These are phyloP conservation scores for Bicyclus anynana DNA, from an alignment of 1,140 invertebrate genomes.

Conservation along the genomic window DNA sequence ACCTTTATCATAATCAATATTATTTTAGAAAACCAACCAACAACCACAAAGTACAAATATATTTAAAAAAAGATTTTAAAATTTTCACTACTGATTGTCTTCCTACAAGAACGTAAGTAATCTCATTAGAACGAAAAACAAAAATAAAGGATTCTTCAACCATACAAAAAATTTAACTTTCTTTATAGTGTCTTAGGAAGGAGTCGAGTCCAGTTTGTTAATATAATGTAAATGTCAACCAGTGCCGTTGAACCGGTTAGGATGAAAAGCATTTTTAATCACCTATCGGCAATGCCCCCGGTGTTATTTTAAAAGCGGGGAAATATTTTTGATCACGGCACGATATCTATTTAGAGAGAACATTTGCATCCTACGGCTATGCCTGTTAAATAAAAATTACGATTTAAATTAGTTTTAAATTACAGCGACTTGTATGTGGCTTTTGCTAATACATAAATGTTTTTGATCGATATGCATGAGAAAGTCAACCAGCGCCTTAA, in stretches of 20 bases:
- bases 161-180: constrained; percentile 1
- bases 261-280: constrained; percentile 51
- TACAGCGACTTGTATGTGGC: not conserved
- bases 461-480: not conserved
- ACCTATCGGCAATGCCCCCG: constrained; percentile 37
- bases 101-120: too few relatives aligned
- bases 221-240: constrained; percentile 63
- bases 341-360: constrained; percentile 5
- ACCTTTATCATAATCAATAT: too few relatives aligned
- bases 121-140: too few relatives aligned
- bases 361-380: not conserved
- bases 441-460: not conserved
- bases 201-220: constrained; percentile 50
- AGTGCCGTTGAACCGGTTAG: constrained; percentile 56
- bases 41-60: too few relatives aligned
- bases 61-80: too few relatives aligned
- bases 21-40: too few relatives aligned
- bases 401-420: not conserved
- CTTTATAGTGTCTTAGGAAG: not conserved
- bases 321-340: constrained; percentile 30
- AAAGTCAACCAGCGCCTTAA: too few relatives aligned
- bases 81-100: too few relatives aligned
- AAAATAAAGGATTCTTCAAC: not conserved
- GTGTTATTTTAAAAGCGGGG: constrained; percentile 38
- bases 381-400: not conserved